Evolutionary conservation across 2,888 invertebrate genomes (phyloP), one percentile per base, ranked within the genome.

Genomic region (Panopea generosa): DNA sequence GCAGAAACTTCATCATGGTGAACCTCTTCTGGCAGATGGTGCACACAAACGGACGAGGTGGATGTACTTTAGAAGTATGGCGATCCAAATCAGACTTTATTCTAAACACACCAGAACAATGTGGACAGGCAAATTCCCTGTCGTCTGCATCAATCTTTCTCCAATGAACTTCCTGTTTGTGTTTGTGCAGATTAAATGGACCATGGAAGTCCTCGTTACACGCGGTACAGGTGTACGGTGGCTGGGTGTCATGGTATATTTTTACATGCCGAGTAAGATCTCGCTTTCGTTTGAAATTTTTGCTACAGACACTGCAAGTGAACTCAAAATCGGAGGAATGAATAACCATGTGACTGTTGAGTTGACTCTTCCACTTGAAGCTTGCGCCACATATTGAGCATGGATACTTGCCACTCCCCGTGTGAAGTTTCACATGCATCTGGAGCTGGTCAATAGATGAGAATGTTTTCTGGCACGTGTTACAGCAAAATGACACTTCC

Each of bases 281-380:
- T 33, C 75, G 49, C 38, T 75, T 72, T 22, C 80, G 49, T 56
- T 80, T 80, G 55, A 80, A 80, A 40, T 80, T 61, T n/a, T 70
- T 69, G 16, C 49, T 61, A 56, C 80, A 80, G 20, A 63, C 59
- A 18, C 56, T 52, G 57, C 80, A 80, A 4, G 47, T 60, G 43
- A 76, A 80, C 29, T 75, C 76, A 24, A 56, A 60, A 59, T 59
- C 72, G 16, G 68, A 55, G 22, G 67, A 72, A 52, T 80, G 80
- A 9, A 72, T 62, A 4, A 76, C 70, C 80, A 80, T 80, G 52
- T 80, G 80, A 43, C 71, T 76, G 4, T 72, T 70, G 14, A 80
- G 63, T 47, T 80, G 80, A 63, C 80, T 80, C 45, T 68, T 76
- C 80, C 80, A 80, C 16, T 68, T 53, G 50, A 76, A 80, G 4